Evolutionary conservation across 2,888 invertebrate species (phyloP), one percentile per base, ranked within the genome.

Genomic region (Drosophila infuscata): DNA sequence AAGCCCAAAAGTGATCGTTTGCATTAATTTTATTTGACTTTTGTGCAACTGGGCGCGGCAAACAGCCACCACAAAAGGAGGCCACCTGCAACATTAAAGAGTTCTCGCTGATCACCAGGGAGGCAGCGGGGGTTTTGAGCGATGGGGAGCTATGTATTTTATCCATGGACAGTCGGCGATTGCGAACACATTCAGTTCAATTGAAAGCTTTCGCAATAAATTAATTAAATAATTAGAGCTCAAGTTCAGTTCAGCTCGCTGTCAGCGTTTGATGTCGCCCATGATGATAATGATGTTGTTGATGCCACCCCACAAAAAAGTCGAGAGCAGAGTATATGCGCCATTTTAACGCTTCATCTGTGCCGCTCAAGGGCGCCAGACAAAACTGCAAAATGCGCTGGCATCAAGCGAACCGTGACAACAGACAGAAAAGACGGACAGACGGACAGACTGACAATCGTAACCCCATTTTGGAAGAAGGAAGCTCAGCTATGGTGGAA

Each of bases 151-250:
- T n/a, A 29, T 20, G 20, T 6, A 17, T 12, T 51, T 63, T 56
- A 43, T 74, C 79, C 68, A 78, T 70, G 32, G 33, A 35, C 46
- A 35, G 29, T 51, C 49, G 54, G 36, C 54, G 12, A 35, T n/a
- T 29, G 4, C 41, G 32, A 36, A 25, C 54, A 68, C 77, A 77
- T 63, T 77, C 72, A 64, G 79, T 81, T 69, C 85, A 89, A 89
- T 85, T 89, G 81, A 68, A 69, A 75, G 59, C 70, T 74, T 84
- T 84, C 74, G 89, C 88, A 74, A 87, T 85, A 87, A 88, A 87
- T 86, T 88, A 88, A 87, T 87, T 87, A 85, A 89, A 81, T 89
- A 89, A 89, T 88, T 88, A 74, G 79, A 75, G 79, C 86, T 82
- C 89, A 87, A 87, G 89, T 88, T 89, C 87, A 83, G 69, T 43